These are phyloP conservation scores for Rhincodon typus DNA, from an alignment of 2,797 vertebrate species.

Conservation along the genomic window DNA sequence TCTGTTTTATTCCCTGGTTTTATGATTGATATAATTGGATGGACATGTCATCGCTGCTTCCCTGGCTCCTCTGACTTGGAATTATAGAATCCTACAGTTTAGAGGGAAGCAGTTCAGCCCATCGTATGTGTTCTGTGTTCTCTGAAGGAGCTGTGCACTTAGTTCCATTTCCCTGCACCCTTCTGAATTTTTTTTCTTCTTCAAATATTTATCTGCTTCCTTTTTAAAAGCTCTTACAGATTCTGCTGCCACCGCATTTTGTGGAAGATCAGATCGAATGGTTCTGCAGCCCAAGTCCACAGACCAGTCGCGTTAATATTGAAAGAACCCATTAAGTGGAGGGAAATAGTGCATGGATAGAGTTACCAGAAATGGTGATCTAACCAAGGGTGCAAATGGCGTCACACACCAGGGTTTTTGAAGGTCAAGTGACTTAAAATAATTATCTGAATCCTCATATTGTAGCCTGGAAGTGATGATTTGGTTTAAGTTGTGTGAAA, in stretches of 20 bases:
- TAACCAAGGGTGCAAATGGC: background rate
- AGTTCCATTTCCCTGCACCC: background rate
- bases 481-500: background rate
- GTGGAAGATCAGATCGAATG: background rate
- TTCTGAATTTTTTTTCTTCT: background rate
- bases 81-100: background rate
- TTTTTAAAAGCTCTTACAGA: background rate
- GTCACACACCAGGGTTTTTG: background rate
- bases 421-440: slow-evolving; percentile 4
- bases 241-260: slow-evolving; percentile 10
- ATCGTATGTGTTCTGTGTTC: background rate
- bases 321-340: background rate
- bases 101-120: background rate
- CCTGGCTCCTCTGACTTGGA: background rate
- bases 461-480: background rate
- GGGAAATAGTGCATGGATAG: background rate
- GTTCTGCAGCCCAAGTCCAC: background rate
- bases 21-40: background rate
- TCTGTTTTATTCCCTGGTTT: background rate
- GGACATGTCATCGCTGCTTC: background rate
- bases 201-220: slow-evolving; percentile 19
- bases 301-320: background rate
- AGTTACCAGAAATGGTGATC: background rate
- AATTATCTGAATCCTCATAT: background rate
- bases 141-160: background rate